Evolutionary conservation across 2,888 invertebrate species (phyloP).

Genomic region (Melipona beecheii): DNA sequence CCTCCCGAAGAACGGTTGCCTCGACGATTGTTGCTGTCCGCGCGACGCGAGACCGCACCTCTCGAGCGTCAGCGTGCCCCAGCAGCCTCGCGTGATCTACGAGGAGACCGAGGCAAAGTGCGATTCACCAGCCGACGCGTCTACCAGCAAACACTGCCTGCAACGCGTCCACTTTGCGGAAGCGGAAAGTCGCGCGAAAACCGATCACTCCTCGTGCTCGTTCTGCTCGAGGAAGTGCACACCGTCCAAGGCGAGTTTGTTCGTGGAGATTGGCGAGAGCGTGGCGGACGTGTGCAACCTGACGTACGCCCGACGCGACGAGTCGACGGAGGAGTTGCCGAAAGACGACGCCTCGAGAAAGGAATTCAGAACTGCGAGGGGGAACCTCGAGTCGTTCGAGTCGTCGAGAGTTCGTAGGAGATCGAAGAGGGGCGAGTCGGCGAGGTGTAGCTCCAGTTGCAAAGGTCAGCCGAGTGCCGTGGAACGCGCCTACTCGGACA

Average conservation of each 20-base stretch:
- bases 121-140: background rate
- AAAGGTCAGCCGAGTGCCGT: background rate
- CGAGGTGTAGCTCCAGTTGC: constrained; percentile 8
- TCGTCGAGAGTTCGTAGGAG: background rate
- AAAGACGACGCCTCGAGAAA: background rate
- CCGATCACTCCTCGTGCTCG: constrained; percentile 33
- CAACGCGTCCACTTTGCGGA: constrained; percentile 40
- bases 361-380: background rate
- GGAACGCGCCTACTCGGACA: constrained; percentile 24
- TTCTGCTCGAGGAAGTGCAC: constrained; percentile 51
- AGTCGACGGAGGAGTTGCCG: constrained; percentile 24
- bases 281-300: constrained; percentile 31
- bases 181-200: background rate
- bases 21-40: constrained; percentile 40
- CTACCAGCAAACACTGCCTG: constrained; percentile 30
- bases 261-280: constrained; percentile 56
- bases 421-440: background rate
- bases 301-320: background rate
- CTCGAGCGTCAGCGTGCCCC: background rate
- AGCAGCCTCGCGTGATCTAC: constrained; percentile 2
- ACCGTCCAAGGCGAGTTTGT: constrained; percentile 57
- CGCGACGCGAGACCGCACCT: background rate
- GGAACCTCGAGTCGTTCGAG: background rate
- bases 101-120: constrained; percentile 8
- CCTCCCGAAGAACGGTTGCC: constrained; percentile 10